These are phyloP conservation scores for Ophioninae sp. DNA, from an alignment of 2,888 invertebrate species.

Conservation along the genomic window DNA sequence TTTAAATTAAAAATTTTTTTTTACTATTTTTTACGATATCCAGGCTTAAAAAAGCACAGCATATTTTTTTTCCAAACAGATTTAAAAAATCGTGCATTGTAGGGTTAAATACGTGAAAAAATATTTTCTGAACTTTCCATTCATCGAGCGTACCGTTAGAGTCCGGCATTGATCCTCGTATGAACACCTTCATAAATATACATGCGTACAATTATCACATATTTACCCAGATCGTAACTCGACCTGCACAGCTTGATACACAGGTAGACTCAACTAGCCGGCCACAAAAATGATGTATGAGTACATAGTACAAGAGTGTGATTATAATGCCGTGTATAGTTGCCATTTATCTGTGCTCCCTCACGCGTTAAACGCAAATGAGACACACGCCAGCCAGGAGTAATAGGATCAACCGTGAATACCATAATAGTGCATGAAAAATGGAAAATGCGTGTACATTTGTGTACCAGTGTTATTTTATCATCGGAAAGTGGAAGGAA, in stretches of 20 bases:
- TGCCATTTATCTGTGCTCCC: conserved; percentile 44
- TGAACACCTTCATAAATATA: neutral
- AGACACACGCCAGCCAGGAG: conserved; percentile 44
- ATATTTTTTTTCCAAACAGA: no score
- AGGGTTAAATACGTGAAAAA: neutral
- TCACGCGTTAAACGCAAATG: conserved; percentile 51
- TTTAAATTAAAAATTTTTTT: no score
- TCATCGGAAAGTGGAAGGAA: no score
- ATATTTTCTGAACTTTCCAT: neutral
- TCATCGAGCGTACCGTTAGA: neutral
- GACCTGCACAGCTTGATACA: conserved; percentile 6
- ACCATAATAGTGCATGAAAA: conserved; percentile 14
- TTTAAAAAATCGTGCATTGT: no score
- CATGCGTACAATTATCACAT: conserved; percentile 20
- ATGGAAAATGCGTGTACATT: conserved; percentile 1
- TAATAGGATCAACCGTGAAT: conserved; percentile 51
- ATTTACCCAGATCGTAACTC: conserved; percentile 46
- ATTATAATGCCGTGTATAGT: conserved; percentile 25
- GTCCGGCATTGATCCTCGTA: neutral
- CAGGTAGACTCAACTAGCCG: conserved; percentile 24
- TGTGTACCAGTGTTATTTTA: no score
- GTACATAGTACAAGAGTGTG: conserved; percentile 44
- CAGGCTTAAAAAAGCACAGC: no score
- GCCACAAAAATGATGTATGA: conserved; percentile 29
- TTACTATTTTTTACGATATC: no score